phyloP scores from a whole-genome alignment of 2,113 vertebrate genomes.

The Tamias sibiricus region DNA sequence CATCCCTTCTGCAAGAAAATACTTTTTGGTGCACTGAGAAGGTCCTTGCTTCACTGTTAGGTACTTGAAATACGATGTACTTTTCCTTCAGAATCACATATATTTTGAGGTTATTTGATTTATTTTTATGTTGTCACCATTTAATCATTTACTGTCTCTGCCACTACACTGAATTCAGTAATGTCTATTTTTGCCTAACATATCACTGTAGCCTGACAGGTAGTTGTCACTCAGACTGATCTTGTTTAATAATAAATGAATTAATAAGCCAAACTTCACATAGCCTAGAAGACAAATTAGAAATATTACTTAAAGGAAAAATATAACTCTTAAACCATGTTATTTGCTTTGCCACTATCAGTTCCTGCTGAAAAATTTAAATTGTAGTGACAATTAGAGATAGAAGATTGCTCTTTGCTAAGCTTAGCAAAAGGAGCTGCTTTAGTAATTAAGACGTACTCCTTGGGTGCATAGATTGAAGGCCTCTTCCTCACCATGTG shows the following conservation, averaged over 20 bases:
- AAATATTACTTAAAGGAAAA: background rate
- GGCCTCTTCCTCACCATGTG: background rate
- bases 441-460: background rate
- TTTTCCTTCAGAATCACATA: background rate
- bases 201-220: background rate
- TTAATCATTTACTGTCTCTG: background rate
- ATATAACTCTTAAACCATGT: background rate
- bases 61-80: background rate
- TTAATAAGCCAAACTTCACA: background rate
- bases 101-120: slow-evolving; percentile 10
- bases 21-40: background rate
- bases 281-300: background rate
- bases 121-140: background rate
- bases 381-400: background rate
- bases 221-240: background rate
- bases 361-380: background rate
- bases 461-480: background rate
- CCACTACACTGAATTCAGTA: background rate
- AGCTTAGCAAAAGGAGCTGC: background rate
- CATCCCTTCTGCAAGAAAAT: background rate
- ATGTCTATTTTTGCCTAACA: background rate
- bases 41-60: background rate
- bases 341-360: background rate
- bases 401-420: background rate
- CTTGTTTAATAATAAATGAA: background rate